phyloP scores from a whole-genome alignment of 2,797 vertebrate genomes.

The Hephaestus fuliginosus region DNA sequence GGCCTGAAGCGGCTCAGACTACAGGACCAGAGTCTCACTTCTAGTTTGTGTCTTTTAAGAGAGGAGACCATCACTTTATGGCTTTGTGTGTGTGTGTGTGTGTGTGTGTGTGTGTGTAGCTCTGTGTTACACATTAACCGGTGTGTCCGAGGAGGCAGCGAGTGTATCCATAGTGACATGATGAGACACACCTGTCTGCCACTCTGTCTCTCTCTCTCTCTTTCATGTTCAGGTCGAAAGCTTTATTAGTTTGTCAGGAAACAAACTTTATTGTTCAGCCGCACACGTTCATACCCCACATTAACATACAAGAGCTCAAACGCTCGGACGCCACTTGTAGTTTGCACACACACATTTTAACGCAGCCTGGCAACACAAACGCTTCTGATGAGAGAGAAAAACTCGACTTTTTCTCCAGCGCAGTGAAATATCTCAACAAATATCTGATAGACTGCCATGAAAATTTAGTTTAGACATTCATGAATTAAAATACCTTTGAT shows the following conservation, averaged over 20 bases:
- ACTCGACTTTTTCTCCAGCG: neutral
- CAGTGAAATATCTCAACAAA: neutral
- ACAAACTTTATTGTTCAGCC: slow-evolving; percentile 36
- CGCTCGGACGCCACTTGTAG: neutral
- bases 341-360: neutral
- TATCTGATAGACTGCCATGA: neutral
- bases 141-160: slow-evolving; percentile 9
- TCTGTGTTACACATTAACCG: slow-evolving; percentile 64
- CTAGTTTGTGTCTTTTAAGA: slow-evolving; percentile 13
- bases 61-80: slow-evolving; percentile 25
- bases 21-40: neutral
- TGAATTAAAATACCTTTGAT: neutral
- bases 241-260: slow-evolving; percentile 58
- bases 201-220: slow-evolving; percentile 5
- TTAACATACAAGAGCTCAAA: slow-evolving; percentile 8
- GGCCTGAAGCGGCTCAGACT: too few relatives aligned
- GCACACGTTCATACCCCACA: slow-evolving; percentile 1
- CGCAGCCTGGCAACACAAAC: slow-evolving; percentile 8
- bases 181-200: slow-evolving; percentile 21
- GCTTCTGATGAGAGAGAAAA: neutral
- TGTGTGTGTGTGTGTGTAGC: slow-evolving; percentile 4
- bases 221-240: slow-evolving; percentile 35
- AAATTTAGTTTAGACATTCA: neutral
- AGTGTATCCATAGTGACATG: slow-evolving; percentile 59
- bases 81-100: neutral